These are phyloP conservation scores for Chiridota heheva DNA, from an alignment of 35 echinoderm and acorn worm species.

Conservation along the genomic window DNA sequence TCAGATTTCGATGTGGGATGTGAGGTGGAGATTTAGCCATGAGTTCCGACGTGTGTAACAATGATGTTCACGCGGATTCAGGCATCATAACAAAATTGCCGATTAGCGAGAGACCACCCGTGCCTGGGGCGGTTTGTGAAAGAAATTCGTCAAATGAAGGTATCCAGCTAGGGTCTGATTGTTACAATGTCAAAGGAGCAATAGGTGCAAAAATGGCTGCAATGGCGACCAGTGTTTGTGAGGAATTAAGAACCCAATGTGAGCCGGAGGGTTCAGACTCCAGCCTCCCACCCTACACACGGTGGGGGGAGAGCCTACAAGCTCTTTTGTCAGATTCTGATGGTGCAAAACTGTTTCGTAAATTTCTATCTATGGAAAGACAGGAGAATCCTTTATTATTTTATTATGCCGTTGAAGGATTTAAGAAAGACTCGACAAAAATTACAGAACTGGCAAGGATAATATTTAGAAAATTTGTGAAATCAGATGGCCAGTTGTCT, in stretches of 20 bases:
- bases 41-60: conserved; percentile 77
- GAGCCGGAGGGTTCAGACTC: conserved; percentile 94
- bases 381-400: conserved; percentile 81
- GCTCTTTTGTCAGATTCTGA: conserved; percentile 82
- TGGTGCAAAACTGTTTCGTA: conserved; percentile 72
- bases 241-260: conserved; percentile 1
- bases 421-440: conserved; percentile 73
- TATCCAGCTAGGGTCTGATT: conserved; percentile 23
- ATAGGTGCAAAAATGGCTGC: conserved; percentile 31
- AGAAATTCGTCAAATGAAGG: conserved; percentile 36
- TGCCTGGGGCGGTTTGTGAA: conserved; percentile 83
- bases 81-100: conserved; percentile 65
- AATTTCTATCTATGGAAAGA: conserved; percentile 82
- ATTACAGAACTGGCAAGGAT: conserved; percentile 72
- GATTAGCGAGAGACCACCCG: conserved; percentile 76
- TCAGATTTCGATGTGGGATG: too few species aligned
- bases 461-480: conserved; percentile 91
- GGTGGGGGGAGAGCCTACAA: conserved; percentile 85
- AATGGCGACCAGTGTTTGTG: background rate
- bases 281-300: conserved; percentile 84
- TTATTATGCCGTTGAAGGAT: conserved; percentile 91
- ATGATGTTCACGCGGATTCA: conserved; percentile 57
- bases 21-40: too few species aligned
- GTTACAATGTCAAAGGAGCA: conserved; percentile 14
- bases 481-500: conserved; percentile 67